Conservation (phyloP, 2,888 invertebrate genomes). For the Calliphora vomitoria region DNA sequence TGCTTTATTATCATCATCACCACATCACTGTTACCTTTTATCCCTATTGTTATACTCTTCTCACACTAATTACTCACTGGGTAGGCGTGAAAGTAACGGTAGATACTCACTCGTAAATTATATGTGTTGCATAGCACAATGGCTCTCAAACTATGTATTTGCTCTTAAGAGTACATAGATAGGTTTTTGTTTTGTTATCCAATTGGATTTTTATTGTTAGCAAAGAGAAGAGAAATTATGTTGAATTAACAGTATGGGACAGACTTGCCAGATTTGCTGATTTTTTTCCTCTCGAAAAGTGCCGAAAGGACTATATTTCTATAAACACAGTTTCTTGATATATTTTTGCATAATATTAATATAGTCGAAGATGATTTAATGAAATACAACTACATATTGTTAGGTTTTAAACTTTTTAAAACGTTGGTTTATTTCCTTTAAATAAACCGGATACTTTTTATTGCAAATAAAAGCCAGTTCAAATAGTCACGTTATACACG, state of each 20-base stretch:
- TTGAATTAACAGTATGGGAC: not conserved
- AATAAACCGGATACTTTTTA: too few relatives aligned
- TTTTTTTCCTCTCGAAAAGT: too few relatives aligned
- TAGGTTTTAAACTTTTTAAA: too few relatives aligned
- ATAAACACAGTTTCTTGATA: too few relatives aligned
- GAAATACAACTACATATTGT: too few relatives aligned
- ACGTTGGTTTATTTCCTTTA: too few relatives aligned
- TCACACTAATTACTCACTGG: constrained; percentile 54
- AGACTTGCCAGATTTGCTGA: too few relatives aligned
- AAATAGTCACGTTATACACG: too few relatives aligned
- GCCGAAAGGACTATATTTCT: too few relatives aligned
- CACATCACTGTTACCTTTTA: constrained; percentile 58
- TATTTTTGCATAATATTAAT: too few relatives aligned
- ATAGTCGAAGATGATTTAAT: too few relatives aligned
- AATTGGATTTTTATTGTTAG: constrained; percentile 3
- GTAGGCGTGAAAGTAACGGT: constrained; percentile 73
- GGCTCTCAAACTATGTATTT: constrained; percentile 47
- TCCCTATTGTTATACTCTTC: constrained; percentile 70
- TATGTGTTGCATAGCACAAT: not conserved
- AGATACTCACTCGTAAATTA: constrained; percentile 11
- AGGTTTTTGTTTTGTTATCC: not conserved
- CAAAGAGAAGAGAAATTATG: not conserved
- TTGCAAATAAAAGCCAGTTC: too few relatives aligned
- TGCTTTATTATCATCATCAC: constrained; percentile 50
- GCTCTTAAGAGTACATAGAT: constrained; percentile 2